Conservation (phyloP, 2,797 vertebrate genomes). For the Rhinophrynus dorsalis region DNA sequence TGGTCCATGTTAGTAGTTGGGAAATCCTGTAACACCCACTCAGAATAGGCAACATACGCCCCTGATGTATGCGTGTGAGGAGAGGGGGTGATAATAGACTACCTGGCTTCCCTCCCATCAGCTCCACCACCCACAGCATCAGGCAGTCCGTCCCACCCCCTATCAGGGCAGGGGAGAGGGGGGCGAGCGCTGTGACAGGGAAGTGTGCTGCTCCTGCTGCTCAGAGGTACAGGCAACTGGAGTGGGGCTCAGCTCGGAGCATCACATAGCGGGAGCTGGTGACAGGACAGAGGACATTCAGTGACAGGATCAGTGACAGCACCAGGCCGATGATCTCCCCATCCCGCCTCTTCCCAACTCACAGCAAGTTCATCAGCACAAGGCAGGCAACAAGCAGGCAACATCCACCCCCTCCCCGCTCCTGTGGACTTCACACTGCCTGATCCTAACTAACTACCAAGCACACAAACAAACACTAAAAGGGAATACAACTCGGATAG, state of each 20-base stretch:
- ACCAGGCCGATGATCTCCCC: not conserved
- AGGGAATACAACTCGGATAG: not conserved
- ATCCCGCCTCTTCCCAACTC: not conserved
- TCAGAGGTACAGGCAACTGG: slow-evolving; percentile 11
- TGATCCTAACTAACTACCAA: slow-evolving; percentile 24
- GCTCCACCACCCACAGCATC: slow-evolving; percentile 34
- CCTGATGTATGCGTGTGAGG: slow-evolving; percentile 58
- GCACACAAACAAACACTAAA: slow-evolving; percentile 1
- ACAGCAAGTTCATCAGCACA: not conserved
- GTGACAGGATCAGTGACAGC: too few relatives aligned
- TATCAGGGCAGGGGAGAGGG: slow-evolving; percentile 3
- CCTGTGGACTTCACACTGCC: not conserved
- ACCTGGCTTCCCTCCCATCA: slow-evolving; percentile 34
- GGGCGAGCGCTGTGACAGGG: slow-evolving; percentile 10
- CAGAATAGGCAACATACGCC: slow-evolving; percentile 27
- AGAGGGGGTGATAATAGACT: slow-evolving; percentile 51
- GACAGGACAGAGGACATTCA: not conserved
- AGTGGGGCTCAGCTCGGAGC: slow-evolving; percentile 28
- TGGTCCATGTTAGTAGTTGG: slow-evolving; percentile 18
- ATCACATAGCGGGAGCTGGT: slow-evolving; percentile 46
- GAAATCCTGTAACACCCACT: slow-evolving; percentile 40
- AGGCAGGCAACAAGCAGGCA: not conserved
- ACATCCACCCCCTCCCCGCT: not conserved
- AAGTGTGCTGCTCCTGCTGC: slow-evolving; percentile 8
- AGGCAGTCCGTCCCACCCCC: slow-evolving; percentile 16